Base-by-base conservation (phyloP, 1,140 invertebrate species). In the Drosophila sproati region DNA sequence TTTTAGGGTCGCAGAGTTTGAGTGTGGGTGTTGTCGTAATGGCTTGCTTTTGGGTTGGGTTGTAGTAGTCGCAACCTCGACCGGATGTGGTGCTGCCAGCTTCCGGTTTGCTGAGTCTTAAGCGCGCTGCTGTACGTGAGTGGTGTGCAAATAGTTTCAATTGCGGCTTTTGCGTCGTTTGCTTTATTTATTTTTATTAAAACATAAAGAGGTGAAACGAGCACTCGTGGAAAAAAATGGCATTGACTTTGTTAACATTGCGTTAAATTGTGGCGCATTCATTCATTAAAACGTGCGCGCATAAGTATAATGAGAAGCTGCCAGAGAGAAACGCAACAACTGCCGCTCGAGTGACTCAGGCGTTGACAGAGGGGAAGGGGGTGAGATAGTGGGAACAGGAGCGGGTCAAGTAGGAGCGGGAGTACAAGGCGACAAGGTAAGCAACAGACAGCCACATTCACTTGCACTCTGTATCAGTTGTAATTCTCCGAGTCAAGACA, bases 131-230 rank as follows among this genome's bases (percentile, higher is more conserved):
- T 47, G 85, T 89, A 89, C 85, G 85, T 89, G 85, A 89, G 85
- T 89, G 85, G 81, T 90, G 85, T 89, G 85, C 86, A 90, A 89
- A 89, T 89, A 89, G 81, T 89, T 89, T 89, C 85, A 89, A 89
- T 90, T 89, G 85, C 85, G 85, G 85, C 86, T 90, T 85, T 71
- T 78, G 80, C 81, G 50, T 57, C 80, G 85, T 90, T 89, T 89
- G 85, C 82, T 89, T 89, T 89, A 89, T 89, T 89, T 89, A 90
- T 90, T 89, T 89, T 90, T 89, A 89, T 89, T 89, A 89, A 89
- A 89, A 90, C 85, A 89, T 90, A 89, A 89, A 89, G 81, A 81
- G 71, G 74, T 64, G 69, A 61, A 62, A 73, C 71, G 64, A 69
- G 64, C 76, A 67, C 67, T 70, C 63, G 45, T 68, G 31, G 57